Base-by-base conservation (phyloP, 2,113 vertebrate genomes). In the Hiodon tergisus region DNA sequence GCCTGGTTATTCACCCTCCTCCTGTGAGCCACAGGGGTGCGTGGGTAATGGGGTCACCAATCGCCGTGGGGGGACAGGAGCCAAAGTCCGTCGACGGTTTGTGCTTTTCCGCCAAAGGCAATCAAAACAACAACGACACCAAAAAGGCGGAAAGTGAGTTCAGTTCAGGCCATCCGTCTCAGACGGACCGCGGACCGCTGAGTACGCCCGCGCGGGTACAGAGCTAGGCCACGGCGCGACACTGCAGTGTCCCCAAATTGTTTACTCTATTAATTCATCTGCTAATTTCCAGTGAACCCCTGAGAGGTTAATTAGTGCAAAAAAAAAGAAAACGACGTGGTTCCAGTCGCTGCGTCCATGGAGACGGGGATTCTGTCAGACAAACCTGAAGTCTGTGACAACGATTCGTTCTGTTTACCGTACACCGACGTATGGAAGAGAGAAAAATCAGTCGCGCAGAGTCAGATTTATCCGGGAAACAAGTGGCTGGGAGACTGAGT, bases 251-350 rank as follows among this genome's bases (percentile, higher is more conserved):
- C 73, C 58, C 71, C 53, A 51, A 17, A 51, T 76, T 81, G 69
- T 84, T 82, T 84, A 77, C 79, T 81, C 82, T 82, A 82, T 79
- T 82, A 82, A 81, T 81, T 75, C 79, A 69, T 76, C 72, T 73
- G 79, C 78, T 82, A 79, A 81, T 82, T 79, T 82, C 70, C 78
- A 71, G 67, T 52, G 75, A 84, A 76, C 81, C 81, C 81, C 83
- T 77, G 76, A 75, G 79, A 84, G 83, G 78, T 81, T 84, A 81
- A 84, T 84, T 84, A 82, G 79, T 76, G 59, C 73, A 72, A 31
- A 31, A 31, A 31, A 31, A 31, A 31, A 31, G 67, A 60, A 76
- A 69, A 82, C 74, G 9, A 66, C 71, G 76, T 59, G 79, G 78
- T 81, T 79, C 67, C 69, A 74, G 16, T 57, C 62, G 53, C 62